phyloP scores from a whole-genome alignment of 2,888 invertebrate species.

The Synergus laeviventris region DNA sequence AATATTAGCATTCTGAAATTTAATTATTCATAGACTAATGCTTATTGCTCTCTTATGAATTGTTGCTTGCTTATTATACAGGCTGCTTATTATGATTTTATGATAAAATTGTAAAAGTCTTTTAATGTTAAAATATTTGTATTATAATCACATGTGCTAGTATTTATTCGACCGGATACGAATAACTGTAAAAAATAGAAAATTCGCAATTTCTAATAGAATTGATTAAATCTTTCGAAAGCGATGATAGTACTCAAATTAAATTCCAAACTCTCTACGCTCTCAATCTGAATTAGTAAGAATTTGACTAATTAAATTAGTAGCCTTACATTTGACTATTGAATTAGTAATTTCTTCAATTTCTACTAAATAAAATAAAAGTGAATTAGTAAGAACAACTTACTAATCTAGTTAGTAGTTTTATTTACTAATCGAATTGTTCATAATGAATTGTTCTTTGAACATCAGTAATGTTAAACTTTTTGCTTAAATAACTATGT shows the following conservation, averaged over 20 bases:
- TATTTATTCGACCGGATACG: neutral
- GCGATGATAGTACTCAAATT: neutral
- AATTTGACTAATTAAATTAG: no score
- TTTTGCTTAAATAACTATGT: no score
- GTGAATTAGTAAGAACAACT: no score
- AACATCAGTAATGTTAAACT: no score
- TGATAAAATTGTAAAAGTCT: neutral
- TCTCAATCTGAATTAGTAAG: no score
- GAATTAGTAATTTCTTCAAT: no score
- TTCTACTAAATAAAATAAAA: no score
- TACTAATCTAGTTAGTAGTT: no score
- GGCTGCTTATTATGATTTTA: neutral
- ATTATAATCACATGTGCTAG: neutral
- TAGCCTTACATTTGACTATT: no score
- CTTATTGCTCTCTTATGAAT: neutral
- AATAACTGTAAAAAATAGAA: neutral
- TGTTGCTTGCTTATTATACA: neutral
- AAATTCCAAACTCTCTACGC: conserved; percentile 11
- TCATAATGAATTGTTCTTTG: no score
- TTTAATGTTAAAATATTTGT: neutral
- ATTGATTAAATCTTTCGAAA: conserved; percentile 7
- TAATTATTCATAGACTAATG: neutral
- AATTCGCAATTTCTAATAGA: conserved; percentile 1
- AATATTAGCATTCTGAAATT: neutral
- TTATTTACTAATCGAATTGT: no score